These are phyloP conservation scores for Balaenoptera acutorostrata DNA, from an alignment of 2,113 vertebrate genomes.

Conservation along the genomic window DNA sequence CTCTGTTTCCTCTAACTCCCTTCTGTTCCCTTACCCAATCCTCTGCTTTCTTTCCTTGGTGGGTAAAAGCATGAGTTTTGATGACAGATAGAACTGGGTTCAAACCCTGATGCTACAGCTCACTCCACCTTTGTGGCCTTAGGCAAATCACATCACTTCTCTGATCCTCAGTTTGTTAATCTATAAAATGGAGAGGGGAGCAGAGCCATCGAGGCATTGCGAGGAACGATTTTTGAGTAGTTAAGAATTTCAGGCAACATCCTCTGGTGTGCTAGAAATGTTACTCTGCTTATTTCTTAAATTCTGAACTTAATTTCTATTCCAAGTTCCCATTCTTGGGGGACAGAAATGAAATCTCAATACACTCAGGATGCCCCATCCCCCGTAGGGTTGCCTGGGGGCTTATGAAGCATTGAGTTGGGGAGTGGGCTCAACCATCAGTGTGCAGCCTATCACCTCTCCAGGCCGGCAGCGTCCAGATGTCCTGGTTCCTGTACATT, in stretches of 20 bases:
- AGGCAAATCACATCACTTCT: background rate
- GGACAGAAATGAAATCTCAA: background rate
- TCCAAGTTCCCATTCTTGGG: background rate
- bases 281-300: background rate
- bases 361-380: background rate
- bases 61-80: background rate
- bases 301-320: background rate
- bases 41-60: background rate
- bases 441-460: rapidly evolving
- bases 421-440: background rate
- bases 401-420: background rate
- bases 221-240: background rate
- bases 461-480: background rate
- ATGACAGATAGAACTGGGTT: background rate
- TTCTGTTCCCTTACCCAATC: background rate
- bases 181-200: background rate
- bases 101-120: background rate
- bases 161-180: background rate
- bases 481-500: rapidly evolving
- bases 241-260: background rate
- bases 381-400: background rate
- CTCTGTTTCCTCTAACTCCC: background rate
- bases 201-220: rapidly evolving
- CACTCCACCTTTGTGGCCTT: background rate
- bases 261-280: background rate